Conservation (phyloP, 30 jellyfish, hydroid and myxozoan species). For the Hydra vulgaris region DNA sequence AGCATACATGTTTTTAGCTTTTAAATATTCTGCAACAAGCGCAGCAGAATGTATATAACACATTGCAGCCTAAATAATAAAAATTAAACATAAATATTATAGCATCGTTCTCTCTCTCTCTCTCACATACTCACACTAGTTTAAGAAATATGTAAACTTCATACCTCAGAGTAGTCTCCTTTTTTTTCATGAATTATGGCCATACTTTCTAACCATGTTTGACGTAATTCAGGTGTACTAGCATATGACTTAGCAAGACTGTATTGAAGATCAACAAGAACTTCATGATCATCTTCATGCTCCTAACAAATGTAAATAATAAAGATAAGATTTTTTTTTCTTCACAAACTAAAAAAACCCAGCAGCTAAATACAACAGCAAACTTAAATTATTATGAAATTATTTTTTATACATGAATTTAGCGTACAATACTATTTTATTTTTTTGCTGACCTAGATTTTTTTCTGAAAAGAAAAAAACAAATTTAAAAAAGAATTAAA, state of each 20-base stretch:
- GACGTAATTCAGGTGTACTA: slow-evolving; percentile 96
- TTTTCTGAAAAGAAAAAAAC: too few species aligned
- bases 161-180: slow-evolving; percentile 91
- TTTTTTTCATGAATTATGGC: slow-evolving; percentile 84
- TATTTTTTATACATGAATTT: too few species aligned
- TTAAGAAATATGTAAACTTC: too few species aligned
- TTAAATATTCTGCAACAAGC: slow-evolving; percentile 76
- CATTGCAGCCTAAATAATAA: slow-evolving; percentile 90
- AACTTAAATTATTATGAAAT: too few species aligned
- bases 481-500: too few species aligned
- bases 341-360: too few species aligned
- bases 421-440: too few species aligned
- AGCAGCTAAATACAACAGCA: too few species aligned
- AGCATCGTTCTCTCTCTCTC: neutral
- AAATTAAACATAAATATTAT: neutral
- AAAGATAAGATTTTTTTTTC: too few species aligned
- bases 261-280: slow-evolving; percentile 83
- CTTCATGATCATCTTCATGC: slow-evolving; percentile 91
- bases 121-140: too few species aligned
- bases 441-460: too few species aligned
- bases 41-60: slow-evolving; percentile 98
- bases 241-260: slow-evolving; percentile 97
- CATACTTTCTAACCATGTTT: slow-evolving; percentile 97
- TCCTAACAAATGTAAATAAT: slow-evolving; percentile 36
- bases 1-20: slow-evolving; percentile 58